Evolutionary conservation across 1,140 invertebrate species (phyloP), one percentile per base, ranked within the genome.

Genomic region (Trachymyrmex cornetzi): DNA sequence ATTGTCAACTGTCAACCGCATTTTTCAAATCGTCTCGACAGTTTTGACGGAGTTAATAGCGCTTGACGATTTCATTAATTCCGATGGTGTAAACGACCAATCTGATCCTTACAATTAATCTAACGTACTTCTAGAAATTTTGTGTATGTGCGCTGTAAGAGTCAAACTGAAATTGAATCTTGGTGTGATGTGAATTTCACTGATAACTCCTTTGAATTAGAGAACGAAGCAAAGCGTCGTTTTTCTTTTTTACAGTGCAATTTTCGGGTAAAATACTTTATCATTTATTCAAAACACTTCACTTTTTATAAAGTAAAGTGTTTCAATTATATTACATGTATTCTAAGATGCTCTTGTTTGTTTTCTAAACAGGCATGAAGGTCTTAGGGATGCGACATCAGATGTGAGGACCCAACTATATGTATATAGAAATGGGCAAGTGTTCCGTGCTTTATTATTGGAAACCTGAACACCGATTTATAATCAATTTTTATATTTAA

Each of bases 361-460:
- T 66, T 64, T 66, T 66, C 19, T 12, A 53, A 38, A 71, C 5
- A 77, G 38, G 16, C 24, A 44, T 24, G 67, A 55, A 53, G 22
- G 7, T 24, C 7, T 27, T 19, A n/a, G 27, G 24, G 7, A 74
- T 34, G n/a, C 5, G 12, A 72, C 14, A 22, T 57, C 19, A 34
- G 0, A 34, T 27, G 55, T 77, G 12, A 59, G 14, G 9, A 44
- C 0, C 12, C 7, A 30, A 44, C 2, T 59, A 22, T 53, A 77
- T 34, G 7, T 44, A 22, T 44, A 57, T 3, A 61, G 44, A 27
- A 72, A 89, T 87, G 71, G 71, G 88, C 89, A 50, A 19, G 57
- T 77, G 12, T 1, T 22, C 5, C 4, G 0, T 9, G 2, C 3
- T n/a, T 66, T 19, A 34, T 34, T 64, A 16, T 66, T 66, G 7